Conservation (phyloP, 2,888 invertebrate genomes). For the Philonicus albiceps region DNA sequence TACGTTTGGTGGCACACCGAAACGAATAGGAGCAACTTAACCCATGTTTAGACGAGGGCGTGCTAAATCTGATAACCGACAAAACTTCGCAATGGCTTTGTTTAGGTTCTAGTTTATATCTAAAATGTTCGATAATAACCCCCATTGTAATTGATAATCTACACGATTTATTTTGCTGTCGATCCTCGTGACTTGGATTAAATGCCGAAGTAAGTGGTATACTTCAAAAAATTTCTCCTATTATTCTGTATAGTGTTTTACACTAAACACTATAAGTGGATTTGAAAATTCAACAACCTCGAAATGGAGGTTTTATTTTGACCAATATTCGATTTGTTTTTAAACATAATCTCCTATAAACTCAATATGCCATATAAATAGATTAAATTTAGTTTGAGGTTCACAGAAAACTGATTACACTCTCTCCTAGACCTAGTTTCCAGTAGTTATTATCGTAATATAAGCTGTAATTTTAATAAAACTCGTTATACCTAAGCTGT, state of each 20-base stretch:
- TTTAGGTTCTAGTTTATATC: neutral
- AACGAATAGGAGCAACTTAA: neutral
- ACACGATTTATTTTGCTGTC: neutral
- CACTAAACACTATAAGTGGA: neutral
- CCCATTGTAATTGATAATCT: neutral
- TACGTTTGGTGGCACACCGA: neutral
- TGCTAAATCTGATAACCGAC: neutral
- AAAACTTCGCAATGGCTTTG: neutral
- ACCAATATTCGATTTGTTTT: too few relatives aligned
- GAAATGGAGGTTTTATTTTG: neutral
- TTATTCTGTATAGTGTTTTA: neutral
- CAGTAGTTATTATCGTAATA: too few relatives aligned
- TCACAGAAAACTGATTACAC: too few relatives aligned
- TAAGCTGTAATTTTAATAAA: too few relatives aligned
- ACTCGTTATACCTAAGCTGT: too few relatives aligned
- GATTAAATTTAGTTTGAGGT: too few relatives aligned
- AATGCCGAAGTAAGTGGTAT: neutral
- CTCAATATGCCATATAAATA: too few relatives aligned
- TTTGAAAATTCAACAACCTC: neutral
- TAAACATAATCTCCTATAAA: too few relatives aligned
- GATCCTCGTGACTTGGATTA: neutral
- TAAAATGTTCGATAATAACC: neutral
- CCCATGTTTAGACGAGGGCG: neutral
- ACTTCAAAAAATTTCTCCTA: too few relatives aligned
- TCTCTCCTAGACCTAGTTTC: too few relatives aligned